Evolutionary conservation across 1,140 invertebrate species (phyloP), one percentile per base, ranked within the genome.

Genomic region (Eumeta japonica): DNA sequence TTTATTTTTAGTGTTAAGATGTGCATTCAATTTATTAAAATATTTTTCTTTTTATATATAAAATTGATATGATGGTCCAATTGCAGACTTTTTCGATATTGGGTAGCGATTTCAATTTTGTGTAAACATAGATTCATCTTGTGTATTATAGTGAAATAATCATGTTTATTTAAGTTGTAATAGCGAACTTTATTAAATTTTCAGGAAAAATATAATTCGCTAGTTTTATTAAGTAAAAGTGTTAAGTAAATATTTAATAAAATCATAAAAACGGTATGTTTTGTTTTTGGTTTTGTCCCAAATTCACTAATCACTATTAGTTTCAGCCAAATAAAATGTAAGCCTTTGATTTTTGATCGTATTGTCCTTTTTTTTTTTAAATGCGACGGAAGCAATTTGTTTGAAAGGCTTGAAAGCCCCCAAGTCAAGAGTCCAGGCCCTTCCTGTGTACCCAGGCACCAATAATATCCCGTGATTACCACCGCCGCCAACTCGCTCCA

Each of bases 131-230:
- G n/a, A n/a, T n/a, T n/a, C n/a, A n/a, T n/a, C n/a, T n/a, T n/a
- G n/a, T n/a, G n/a, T n/a, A n/a, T 58, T 62, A 49, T 65, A 61
- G 66, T 58, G 41, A 45, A 52, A 67, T 13, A 74, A 71, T 74
- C 68, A 71, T 71, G 68, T 68, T 70, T 68, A 59, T 65, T 66
- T 62, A 68, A 71, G 64, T 55, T n/a, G 57, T 58, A 59, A 55
- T 62, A 28, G 57, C 46, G 58, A 35, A 45, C 62, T 65, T 68
- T 70, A 59, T 43, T 62, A 68, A 55, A 48, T 52, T 74, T 68
- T 68, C 61, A 63, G 62, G 55, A 58, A 55, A 63, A 57, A 55
- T 70, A 67, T 72, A 62, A 70, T 58, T 68, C 62, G 68, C 64
- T 73, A 73, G 66, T 68, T 63, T 59, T 44, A 43, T 63, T 73